Conservation (phyloP, 2,888 invertebrate genomes). For the Rhagonycha lutea region DNA sequence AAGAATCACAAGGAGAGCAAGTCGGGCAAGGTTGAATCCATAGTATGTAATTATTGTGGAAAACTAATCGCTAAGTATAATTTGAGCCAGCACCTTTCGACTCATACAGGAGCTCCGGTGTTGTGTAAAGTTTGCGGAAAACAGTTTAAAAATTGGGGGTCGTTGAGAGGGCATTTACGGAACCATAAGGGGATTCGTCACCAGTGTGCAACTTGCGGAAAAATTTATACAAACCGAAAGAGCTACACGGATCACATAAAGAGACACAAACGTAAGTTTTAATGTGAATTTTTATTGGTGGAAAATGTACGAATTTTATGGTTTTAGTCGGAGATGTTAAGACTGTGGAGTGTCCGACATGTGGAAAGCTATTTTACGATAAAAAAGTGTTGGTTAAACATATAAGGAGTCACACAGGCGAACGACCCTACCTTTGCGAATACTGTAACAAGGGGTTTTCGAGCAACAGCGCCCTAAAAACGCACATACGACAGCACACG, state of each 20-base stretch:
- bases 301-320: not conserved
- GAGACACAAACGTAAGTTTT: not conserved
- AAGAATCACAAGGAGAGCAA: not conserved
- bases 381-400: slow-evolving; percentile 15
- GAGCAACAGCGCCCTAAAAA: slow-evolving; percentile 17
- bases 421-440: slow-evolving; percentile 19
- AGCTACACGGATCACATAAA: not conserved
- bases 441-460: slow-evolving; percentile 26
- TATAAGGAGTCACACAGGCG: slow-evolving; percentile 22
- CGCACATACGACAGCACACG: slow-evolving; percentile 21
- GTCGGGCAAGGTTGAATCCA: not conserved
- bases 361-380: slow-evolving; percentile 14
- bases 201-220: not conserved
- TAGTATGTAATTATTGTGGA: not conserved
- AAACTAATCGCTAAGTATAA: not conserved
- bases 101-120: not conserved
- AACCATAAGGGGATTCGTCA: not conserved
- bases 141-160: not conserved
- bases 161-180: not conserved
- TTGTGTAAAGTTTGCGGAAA: not conserved
- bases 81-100: not conserved
- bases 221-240: not conserved
- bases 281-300: too few relatives aligned
- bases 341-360: slow-evolving; percentile 12
- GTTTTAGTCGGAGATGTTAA: slow-evolving; percentile 2